Conservation (phyloP, 2,888 invertebrate genomes). For the Parnassius mnemosyne region DNA sequence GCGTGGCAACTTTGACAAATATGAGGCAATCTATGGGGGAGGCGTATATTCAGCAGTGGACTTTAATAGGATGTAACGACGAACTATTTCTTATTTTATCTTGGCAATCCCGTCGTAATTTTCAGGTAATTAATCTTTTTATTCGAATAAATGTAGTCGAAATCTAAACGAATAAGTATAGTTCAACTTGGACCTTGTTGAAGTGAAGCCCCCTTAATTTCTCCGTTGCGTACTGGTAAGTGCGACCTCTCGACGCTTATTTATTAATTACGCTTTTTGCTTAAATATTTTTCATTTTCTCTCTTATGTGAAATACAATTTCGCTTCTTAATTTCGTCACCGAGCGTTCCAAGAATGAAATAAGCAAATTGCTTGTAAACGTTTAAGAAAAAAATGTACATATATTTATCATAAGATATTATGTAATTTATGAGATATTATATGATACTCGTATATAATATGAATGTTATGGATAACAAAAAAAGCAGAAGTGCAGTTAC, state of each 20-base stretch:
- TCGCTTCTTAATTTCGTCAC: no score
- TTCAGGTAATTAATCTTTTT: conserved; percentile 17
- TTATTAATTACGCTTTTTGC: conserved; percentile 18
- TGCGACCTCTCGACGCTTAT: conserved; percentile 10
- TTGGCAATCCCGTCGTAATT: conserved; percentile 10
- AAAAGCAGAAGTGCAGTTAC: no score
- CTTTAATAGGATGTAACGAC: no score
- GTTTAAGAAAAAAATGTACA: no score
- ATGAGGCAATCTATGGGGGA: neutral
- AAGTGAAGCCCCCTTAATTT: conserved; percentile 20
- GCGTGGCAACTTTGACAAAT: neutral
- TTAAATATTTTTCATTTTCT: conserved; percentile 2
- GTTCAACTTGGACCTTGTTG: conserved; percentile 18
- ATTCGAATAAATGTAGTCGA: conserved; percentile 5
- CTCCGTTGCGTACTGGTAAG: conserved; percentile 1
- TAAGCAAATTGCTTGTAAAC: no score
- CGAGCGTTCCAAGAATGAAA: no score
- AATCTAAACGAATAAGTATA: conserved; percentile 15
- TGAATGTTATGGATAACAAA: no score
- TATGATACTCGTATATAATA: no score
- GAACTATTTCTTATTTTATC: neutral
- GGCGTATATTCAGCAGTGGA: no score
- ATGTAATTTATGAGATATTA: no score
- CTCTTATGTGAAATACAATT: neutral
- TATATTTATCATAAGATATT: no score